A percentile compares a stretch with the other conserved stretches of the same genome.
Evolutionary conservation across 1,140 invertebrate genomes (phyloP).

Genomic region (Coelopa frigida): DNA sequence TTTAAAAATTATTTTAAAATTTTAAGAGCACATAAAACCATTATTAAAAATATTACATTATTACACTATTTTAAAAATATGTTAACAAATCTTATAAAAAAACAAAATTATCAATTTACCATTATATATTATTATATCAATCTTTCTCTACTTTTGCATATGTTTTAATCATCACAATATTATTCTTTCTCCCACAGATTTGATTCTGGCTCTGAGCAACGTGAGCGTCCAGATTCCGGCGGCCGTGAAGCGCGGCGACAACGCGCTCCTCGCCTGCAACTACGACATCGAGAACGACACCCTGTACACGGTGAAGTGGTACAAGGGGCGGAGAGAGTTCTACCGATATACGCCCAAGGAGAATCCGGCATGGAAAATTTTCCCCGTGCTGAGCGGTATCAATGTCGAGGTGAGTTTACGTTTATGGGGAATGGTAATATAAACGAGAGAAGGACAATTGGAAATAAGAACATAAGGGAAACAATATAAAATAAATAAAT

Average conservation of each 20-base stretch:
- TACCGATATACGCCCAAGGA: conserved; percentile 61
- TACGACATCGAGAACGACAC: conserved; percentile 70
- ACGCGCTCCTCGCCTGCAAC: conserved; percentile 64
- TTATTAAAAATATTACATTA: conserved; percentile 3
- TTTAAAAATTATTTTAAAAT: too few species aligned
- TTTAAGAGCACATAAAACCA: conserved; percentile 10
- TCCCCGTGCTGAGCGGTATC: conserved; percentile 58
- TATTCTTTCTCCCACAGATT: conserved; percentile 22
- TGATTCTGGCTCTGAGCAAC: conserved; percentile 44
- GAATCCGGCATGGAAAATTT: conserved; percentile 58
- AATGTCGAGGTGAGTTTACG: conserved; percentile 57
- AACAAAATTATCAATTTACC: not conserved
- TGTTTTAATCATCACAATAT: too few species aligned
- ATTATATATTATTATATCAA: not conserved
- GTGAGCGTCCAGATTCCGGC: conserved; percentile 60
- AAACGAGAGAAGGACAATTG: too few species aligned
- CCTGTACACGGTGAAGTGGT: conserved; percentile 82
- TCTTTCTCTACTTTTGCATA: conserved; percentile 8
- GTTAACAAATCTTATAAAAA: not conserved
- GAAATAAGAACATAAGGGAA: too few species aligned
- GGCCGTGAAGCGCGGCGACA: conserved; percentile 61
- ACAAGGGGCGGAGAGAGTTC: conserved; percentile 58
- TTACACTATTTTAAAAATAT: not conserved
- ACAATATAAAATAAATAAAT: too few species aligned
- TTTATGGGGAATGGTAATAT: too few species aligned